A percentile compares a stretch with the other conserved stretches of the same genome.
phyloP scores from a whole-genome alignment of 2,113 vertebrate species.

The Xiphophorus couchianus region DNA sequence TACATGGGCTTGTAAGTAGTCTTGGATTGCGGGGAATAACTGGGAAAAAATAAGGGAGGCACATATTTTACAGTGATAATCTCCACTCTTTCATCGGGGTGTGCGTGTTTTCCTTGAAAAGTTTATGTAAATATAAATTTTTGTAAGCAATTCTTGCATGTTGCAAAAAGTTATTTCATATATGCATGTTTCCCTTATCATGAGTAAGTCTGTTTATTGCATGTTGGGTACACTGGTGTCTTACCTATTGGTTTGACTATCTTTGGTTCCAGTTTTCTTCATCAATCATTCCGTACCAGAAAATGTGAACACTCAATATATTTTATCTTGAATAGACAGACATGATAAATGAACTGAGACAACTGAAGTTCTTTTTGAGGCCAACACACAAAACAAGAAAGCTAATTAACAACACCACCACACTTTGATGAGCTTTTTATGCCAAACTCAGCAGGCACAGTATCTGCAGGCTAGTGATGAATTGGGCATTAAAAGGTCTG shows the following conservation, averaged over 20 bases:
- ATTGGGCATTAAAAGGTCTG: conserved; percentile 14
- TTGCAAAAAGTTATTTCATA: background rate
- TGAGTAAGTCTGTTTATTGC: background rate
- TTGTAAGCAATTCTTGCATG: background rate
- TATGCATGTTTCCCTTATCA: conserved; percentile 7
- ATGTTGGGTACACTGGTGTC: background rate
- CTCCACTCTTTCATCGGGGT: no score
- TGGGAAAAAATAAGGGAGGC: background rate
- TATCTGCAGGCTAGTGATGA: conserved; percentile 30
- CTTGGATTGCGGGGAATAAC: background rate
- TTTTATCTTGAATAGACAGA: background rate
- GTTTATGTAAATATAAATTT: background rate
- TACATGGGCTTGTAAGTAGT: background rate
- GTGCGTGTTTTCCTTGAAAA: background rate
- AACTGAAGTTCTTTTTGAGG: conserved; percentile 4
- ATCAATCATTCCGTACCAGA: background rate
- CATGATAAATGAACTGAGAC: conserved; percentile 33
- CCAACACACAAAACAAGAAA: conserved; percentile 33
- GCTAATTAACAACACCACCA: conserved; percentile 36
- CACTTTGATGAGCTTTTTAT: conserved; percentile 22
- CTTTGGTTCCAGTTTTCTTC: background rate
- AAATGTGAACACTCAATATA: background rate
- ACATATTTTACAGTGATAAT: no score
- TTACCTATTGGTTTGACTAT: background rate
- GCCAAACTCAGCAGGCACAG: conserved; percentile 22